Conservation (phyloP, 2,113 vertebrate genomes). For the Hyaena hyaena region DNA sequence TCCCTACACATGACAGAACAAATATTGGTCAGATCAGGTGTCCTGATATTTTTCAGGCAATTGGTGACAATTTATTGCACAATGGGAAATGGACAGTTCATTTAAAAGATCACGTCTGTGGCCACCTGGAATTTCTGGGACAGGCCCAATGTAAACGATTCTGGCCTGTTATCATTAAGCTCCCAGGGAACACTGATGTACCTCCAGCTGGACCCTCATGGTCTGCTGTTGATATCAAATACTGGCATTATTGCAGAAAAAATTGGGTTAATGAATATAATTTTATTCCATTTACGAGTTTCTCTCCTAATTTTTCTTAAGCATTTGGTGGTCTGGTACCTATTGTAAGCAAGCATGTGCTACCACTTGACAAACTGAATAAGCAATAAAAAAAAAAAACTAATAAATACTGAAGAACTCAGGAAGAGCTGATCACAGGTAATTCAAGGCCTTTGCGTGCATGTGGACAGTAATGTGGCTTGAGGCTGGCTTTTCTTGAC, state of each 20-base stretch:
- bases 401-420: neutral
- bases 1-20: neutral
- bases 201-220: slow-evolving; percentile 45
- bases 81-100: slow-evolving; percentile 63
- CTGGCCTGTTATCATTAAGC: slow-evolving; percentile 27
- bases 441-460: neutral
- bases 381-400: neutral
- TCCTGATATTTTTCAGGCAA: slow-evolving; percentile 39
- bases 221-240: slow-evolving; percentile 53
- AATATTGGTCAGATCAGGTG: slow-evolving; percentile 2
- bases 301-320: slow-evolving; percentile 60
- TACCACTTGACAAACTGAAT: slow-evolving; percentile 15
- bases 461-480: neutral
- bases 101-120: slow-evolving; percentile 56
- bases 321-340: slow-evolving; percentile 24
- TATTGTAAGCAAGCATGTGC: slow-evolving; percentile 38
- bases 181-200: neutral
- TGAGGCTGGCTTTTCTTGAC: neutral
- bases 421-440: neutral
- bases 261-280: slow-evolving; percentile 67
- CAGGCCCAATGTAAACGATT: slow-evolving; percentile 33
- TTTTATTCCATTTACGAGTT: slow-evolving; percentile 59
- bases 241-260: slow-evolving; percentile 36
- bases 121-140: slow-evolving; percentile 70
- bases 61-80: slow-evolving; percentile 55